Evolutionary conservation across 2,113 vertebrate species (phyloP).

Genomic region (Sylvietta virens): DNA sequence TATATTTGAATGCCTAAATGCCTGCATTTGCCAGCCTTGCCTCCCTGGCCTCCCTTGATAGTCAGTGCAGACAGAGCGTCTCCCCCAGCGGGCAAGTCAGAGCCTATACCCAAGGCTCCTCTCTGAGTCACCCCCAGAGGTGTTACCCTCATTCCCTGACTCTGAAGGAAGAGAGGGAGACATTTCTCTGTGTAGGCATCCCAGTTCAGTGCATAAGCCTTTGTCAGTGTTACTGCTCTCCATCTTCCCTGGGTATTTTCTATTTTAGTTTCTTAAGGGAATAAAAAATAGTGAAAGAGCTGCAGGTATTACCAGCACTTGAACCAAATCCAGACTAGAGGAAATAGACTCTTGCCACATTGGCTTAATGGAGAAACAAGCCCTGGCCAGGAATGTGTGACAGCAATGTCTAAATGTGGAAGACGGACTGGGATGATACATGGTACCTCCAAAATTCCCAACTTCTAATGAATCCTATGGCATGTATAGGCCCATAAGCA

Average conservation of each 20-base stretch:
- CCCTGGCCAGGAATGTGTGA: constrained; percentile 1
- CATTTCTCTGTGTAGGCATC: not conserved
- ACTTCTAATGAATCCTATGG: not conserved
- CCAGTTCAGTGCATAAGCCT: not conserved
- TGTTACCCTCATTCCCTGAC: not conserved
- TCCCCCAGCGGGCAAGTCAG: not conserved
- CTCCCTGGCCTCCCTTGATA: not conserved
- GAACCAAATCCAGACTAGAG: not conserved
- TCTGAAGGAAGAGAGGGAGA: not conserved
- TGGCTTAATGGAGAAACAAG: not conserved
- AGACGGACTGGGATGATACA: not conserved
- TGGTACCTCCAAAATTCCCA: not conserved
- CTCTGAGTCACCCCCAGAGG: constrained; percentile 19
- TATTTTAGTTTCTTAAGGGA: not conserved
- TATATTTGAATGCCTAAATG: constrained; percentile 6
- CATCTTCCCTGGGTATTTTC: not conserved
- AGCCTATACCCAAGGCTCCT: not conserved
- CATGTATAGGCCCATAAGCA: not conserved
- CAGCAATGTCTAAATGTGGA: not conserved
- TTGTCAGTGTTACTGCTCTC: not conserved
- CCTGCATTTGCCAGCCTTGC: not conserved
- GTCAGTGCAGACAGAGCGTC: constrained; percentile 19
- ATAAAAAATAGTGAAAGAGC: not conserved
- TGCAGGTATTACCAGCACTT: not conserved
- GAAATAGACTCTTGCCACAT: not conserved